These are phyloP conservation scores for Bimastos eiseni DNA, from an alignment of 2,888 invertebrate species.

Conservation along the genomic window DNA sequence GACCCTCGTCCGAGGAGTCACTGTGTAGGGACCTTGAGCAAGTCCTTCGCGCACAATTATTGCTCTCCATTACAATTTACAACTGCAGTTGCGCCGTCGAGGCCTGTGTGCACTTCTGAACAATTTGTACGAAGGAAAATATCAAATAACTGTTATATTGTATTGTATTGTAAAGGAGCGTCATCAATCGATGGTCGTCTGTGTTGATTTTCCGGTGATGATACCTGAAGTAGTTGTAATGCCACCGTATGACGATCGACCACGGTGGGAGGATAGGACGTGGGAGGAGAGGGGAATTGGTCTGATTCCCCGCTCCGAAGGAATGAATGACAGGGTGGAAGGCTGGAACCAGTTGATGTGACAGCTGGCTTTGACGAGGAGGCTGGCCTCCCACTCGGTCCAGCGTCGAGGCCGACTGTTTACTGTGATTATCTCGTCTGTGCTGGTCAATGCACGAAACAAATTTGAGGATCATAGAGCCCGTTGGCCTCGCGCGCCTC, in stretches of 20 bases:
- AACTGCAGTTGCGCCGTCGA: too few species aligned
- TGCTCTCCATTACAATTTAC: too few species aligned
- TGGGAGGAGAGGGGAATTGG: not conserved
- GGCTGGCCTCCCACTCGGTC: not conserved
- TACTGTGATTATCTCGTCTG: slow-evolving; percentile 6
- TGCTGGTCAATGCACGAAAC: not conserved
- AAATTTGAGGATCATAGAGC: slow-evolving; percentile 9
- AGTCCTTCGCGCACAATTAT: too few species aligned
- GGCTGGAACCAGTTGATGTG: not conserved
- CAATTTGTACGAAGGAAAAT: too few species aligned
- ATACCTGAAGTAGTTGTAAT: not conserved
- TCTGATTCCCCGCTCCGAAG: not conserved
- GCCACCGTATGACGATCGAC: not conserved
- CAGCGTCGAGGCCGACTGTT: not conserved
- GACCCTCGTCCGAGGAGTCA: too few species aligned
- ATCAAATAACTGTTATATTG: too few species aligned
- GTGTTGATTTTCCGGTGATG: not conserved
- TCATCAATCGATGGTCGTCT: not conserved
- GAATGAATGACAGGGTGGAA: not conserved
- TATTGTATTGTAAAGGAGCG: not conserved
- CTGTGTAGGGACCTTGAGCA: too few species aligned
- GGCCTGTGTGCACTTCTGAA: too few species aligned
- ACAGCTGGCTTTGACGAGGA: not conserved
- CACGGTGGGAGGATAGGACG: not conserved
- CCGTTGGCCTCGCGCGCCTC: not conserved